phyloP scores from a whole-genome alignment of 2,888 invertebrate genomes.

The Dorcus hopei region DNA sequence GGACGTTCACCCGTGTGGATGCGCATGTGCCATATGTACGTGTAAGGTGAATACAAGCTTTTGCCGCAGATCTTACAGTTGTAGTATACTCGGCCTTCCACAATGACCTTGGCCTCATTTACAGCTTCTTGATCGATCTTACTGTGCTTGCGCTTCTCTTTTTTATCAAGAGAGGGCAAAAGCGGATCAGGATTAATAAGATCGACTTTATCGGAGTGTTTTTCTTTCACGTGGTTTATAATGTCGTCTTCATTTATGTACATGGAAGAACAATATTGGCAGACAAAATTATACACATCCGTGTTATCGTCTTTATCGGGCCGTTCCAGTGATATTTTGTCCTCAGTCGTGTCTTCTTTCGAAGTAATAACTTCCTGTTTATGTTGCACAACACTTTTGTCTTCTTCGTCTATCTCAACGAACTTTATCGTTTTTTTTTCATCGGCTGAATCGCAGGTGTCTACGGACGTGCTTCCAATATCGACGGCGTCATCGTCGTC shows the following conservation, averaged over 20 bases:
- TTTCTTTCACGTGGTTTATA: slow-evolving; percentile 32
- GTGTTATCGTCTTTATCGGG: not conserved
- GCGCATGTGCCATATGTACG: slow-evolving; percentile 60
- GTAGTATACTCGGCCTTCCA: slow-evolving; percentile 56
- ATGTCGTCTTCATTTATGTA: slow-evolving; percentile 36
- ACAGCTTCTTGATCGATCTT: slow-evolving; percentile 49
- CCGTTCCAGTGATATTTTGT: not conserved
- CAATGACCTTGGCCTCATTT: slow-evolving; percentile 44
- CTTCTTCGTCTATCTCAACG: not conserved
- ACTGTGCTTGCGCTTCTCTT: slow-evolving; percentile 32
- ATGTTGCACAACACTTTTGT: not conserved
- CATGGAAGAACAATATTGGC: slow-evolving; percentile 37
- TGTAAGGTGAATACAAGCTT: slow-evolving; percentile 59
- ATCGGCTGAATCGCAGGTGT: not conserved
- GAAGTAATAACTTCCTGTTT: not conserved
- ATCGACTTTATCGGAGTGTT: slow-evolving; percentile 30
- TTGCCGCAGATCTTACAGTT: slow-evolving; percentile 59
- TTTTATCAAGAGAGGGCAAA: slow-evolving; percentile 14
- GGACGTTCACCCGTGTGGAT: slow-evolving; percentile 66
- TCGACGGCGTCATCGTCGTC: not conserved
- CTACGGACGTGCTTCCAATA: not conserved
- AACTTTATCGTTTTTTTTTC: not conserved
- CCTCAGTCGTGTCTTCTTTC: slow-evolving; percentile 4
- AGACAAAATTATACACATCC: slow-evolving; percentile 28
- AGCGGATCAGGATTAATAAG: not conserved